Conservation (phyloP, 2,888 invertebrate species). For the Epistrophella euchroma region DNA sequence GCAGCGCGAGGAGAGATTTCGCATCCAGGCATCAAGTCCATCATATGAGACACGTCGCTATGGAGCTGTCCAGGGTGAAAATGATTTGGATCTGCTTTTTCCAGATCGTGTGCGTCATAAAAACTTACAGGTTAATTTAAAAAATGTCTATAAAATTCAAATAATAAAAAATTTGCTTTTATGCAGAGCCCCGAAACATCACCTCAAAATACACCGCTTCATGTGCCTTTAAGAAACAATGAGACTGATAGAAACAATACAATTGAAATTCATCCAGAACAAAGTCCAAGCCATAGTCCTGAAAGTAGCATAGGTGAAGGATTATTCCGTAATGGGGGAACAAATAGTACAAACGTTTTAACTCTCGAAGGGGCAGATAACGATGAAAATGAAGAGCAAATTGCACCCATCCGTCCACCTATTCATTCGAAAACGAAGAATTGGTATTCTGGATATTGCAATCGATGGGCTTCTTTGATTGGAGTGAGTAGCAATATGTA, state of each 20-base stretch:
- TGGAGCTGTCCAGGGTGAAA: constrained; percentile 85
- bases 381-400: constrained; percentile 84
- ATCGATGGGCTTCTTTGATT: constrained; percentile 95
- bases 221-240: constrained; percentile 79
- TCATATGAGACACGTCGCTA: constrained; percentile 86
- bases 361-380: constrained; percentile 72
- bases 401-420: constrained; percentile 86
- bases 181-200: constrained; percentile 78
- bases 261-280: constrained; percentile 74
- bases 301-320: constrained; percentile 75
- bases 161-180: constrained; percentile 9
- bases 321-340: constrained; percentile 77
- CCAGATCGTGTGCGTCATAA: constrained; percentile 95
- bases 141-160: background rate
- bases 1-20: constrained; percentile 89
- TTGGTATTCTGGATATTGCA: constrained; percentile 97
- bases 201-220: constrained; percentile 82
- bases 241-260: constrained; percentile 77
- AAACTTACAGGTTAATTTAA: constrained; percentile 87
- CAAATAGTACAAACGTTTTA: constrained; percentile 79
- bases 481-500: constrained; percentile 93
- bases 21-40: constrained; percentile 85
- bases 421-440: constrained; percentile 96
- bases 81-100: constrained; percentile 92
- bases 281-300: constrained; percentile 66